phyloP scores from a whole-genome alignment of 2,888 invertebrate species.

The Sialis fuliginosa region DNA sequence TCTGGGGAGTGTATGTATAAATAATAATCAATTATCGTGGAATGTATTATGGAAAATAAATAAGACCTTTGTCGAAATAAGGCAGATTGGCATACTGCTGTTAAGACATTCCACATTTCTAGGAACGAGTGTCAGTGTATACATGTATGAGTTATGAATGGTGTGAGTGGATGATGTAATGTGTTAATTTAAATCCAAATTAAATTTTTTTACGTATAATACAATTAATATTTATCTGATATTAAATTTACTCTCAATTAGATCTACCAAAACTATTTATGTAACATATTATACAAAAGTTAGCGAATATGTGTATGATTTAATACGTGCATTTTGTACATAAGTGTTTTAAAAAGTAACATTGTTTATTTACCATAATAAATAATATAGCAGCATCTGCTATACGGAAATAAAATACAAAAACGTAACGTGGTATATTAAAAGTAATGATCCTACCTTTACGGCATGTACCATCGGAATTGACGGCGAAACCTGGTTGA shows the following conservation, averaged over 20 bases:
- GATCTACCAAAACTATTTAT: background rate
- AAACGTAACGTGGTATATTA: conserved; percentile 2
- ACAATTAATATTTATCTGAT: too few relatives aligned
- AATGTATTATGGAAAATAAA: conserved; percentile 15
- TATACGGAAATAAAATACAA: background rate
- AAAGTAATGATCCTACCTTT: conserved; percentile 30
- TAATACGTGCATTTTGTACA: background rate
- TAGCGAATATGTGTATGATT: background rate
- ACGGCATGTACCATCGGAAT: conserved; percentile 53
- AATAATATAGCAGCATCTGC: too few relatives aligned
- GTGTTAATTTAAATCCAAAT: background rate
- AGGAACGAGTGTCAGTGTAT: too few relatives aligned
- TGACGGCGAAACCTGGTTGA: conserved; percentile 54
- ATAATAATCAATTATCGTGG: conserved; percentile 15
- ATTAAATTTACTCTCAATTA: too few relatives aligned
- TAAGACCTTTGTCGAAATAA: conserved; percentile 15
- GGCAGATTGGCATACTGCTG: conserved; percentile 46
- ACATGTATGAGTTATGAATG: background rate
- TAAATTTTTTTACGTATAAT: too few relatives aligned
- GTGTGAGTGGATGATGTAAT: background rate
- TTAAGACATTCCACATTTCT: conserved; percentile 37
- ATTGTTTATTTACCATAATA: too few relatives aligned
- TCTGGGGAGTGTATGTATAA: conserved; percentile 3
- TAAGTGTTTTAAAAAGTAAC: too few relatives aligned
- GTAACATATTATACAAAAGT: background rate